These are phyloP conservation scores for Limnodromus scolopaceus DNA, from an alignment of 2,797 vertebrate genomes.

Conservation along the genomic window DNA sequence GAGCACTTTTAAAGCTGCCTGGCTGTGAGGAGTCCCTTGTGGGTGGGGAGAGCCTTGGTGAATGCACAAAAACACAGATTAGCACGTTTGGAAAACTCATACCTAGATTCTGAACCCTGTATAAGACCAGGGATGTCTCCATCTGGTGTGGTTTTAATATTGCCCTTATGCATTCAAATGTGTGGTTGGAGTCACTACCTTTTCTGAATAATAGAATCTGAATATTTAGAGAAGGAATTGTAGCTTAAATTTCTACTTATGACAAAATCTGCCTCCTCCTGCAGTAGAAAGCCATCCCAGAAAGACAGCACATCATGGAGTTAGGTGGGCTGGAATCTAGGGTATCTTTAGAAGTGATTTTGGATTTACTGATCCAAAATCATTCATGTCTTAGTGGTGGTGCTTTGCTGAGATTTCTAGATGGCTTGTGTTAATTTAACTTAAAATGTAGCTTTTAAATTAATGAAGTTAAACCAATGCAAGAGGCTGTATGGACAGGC, in stretches of 20 bases:
- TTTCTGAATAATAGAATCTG: neutral
- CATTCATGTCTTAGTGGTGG: neutral
- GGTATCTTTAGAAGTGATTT: neutral
- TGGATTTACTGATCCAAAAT: neutral
- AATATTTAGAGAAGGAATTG: neutral
- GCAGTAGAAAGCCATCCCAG: neutral
- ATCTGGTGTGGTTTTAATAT: neutral
- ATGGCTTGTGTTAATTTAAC: neutral
- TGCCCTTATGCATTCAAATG: neutral
- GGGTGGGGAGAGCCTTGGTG: neutral
- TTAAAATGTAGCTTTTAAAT: conserved; percentile 27
- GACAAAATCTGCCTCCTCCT: neutral
- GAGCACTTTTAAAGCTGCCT: neutral
- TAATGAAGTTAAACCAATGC: conserved; percentile 1
- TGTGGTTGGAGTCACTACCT: neutral
- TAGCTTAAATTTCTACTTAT: neutral
- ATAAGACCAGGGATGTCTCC: neutral
- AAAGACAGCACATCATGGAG: neutral
- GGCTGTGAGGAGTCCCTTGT: neutral
- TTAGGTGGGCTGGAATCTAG: neutral
- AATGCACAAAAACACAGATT: neutral
- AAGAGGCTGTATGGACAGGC: conserved; percentile 20
- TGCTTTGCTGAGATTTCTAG: conserved; percentile 12
- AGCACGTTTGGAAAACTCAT: accelerated
- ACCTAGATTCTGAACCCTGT: neutral